Evolutionary conservation across 2,113 vertebrate genomes (phyloP).

Genomic region (Dendropsophus ebraccatus): DNA sequence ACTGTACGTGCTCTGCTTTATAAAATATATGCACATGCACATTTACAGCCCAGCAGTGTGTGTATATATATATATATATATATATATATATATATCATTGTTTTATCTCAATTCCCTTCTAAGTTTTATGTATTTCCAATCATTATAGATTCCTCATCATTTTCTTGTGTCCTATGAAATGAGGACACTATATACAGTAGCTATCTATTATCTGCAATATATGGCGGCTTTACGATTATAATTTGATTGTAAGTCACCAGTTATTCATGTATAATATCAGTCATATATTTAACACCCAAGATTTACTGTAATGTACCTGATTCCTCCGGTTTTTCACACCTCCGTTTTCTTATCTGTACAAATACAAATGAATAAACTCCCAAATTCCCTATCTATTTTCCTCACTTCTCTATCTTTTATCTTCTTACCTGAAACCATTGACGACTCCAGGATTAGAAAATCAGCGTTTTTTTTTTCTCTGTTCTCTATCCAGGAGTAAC

Average conservation of each 20-base stretch:
- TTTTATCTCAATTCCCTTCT: neutral
- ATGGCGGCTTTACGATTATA: neutral
- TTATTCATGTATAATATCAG: neutral
- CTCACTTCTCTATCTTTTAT: neutral
- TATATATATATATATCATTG: neutral
- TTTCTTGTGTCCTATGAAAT: neutral
- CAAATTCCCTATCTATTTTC: neutral
- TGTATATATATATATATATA: too few species aligned
- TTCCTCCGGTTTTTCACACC: neutral
- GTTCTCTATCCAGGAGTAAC: constrained; percentile 24
- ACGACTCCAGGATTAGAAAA: constrained; percentile 6
- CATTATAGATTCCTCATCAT: neutral
- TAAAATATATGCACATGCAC: neutral
- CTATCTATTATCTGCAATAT: neutral
- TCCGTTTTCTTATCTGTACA: neutral
- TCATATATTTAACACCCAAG: neutral
- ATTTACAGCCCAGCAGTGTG: neutral
- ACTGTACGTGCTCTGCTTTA: neutral
- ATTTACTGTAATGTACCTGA: neutral
- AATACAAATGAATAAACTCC: neutral
- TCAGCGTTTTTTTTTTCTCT: constrained; percentile 25
- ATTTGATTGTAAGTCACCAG: neutral
- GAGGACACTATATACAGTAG: neutral
- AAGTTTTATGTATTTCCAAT: neutral
- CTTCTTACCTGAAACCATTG: neutral